phyloP scores from a whole-genome alignment of 2,113 vertebrate genomes.

The Psammodynastes pulverulentus region DNA sequence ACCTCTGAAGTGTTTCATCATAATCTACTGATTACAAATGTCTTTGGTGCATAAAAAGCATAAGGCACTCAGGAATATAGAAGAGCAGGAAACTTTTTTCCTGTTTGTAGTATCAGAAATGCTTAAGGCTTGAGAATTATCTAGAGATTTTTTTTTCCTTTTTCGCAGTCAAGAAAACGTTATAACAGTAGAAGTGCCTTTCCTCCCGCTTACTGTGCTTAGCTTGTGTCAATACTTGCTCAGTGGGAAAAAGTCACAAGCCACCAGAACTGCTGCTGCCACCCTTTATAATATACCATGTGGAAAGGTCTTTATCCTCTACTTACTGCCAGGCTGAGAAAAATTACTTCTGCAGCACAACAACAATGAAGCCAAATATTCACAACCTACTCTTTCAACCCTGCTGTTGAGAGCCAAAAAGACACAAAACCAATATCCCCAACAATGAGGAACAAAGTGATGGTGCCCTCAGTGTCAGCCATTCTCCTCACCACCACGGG shows the following conservation, averaged over 20 bases:
- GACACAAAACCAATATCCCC: slow-evolving; percentile 66
- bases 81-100: not conserved
- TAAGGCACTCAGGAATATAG: not conserved
- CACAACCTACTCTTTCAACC: slow-evolving; percentile 45
- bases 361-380: slow-evolving; percentile 25
- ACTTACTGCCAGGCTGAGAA: not conserved
- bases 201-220: not conserved
- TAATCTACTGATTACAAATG: not conserved
- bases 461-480: slow-evolving; percentile 42
- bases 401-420: slow-evolving; percentile 40
- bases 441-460: slow-evolving; percentile 48
- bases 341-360: not conserved
- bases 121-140: not conserved
- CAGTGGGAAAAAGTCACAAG: too few relatives aligned
- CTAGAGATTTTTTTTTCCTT: not conserved
- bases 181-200: not conserved
- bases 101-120: not conserved
- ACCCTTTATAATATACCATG: not conserved
- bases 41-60: not conserved
- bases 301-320: not conserved
- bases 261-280: too few relatives aligned
- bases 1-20: not conserved
- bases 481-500: not conserved
- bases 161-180: not conserved
- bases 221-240: not conserved